Evolutionary conservation across 2,113 vertebrate genomes (phyloP), one percentile per base, ranked within the genome.

Genomic region (Sorex araneus): DNA sequence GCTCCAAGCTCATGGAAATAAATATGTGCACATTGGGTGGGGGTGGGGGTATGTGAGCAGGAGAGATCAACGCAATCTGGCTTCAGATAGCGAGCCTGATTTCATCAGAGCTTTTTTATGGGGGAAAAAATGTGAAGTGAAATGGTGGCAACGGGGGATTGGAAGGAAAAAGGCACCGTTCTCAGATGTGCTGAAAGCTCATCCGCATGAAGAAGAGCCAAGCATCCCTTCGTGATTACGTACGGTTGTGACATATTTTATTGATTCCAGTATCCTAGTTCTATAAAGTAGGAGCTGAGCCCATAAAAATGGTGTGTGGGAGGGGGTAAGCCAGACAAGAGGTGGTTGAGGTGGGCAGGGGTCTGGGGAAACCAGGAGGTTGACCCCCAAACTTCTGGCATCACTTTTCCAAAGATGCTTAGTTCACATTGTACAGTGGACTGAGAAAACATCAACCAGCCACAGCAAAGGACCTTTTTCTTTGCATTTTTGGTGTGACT

Each of bases 321-420:
- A 2, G 19, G 63, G 19, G 19, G 36, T 75, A 71, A 88, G 64
- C 47, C 75, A 64, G 50, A 63, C 11, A 25, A 36, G 43, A 77
- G 60, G 75, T 50, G 34, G 36, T 91, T 78, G 69, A 80, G 30
- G 28, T 64, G 8, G 81, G 45, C 82, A 82, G 19, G 73, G 60
- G 23, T 60, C 57, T 40, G 34, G 27, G 71, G 47, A 47, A 32
- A 30, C 27, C 67, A 28, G 10, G n/a, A 79, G 27, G 28, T 8
- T 64, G 8, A 84, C 45, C 54, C 34, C 19, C 76, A 82, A 57
- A 4, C 84, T 28, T 47, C 47, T 92, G 40, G 63, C 73, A 73
- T 82, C 78, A 70, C 25, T 40, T 84, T 89, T 89, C 84, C 70
- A 89, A 91, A 87, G 63, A 64, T 78, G 45, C 57, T 90, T 77